These are phyloP conservation scores for Rhingia rostrata DNA, from an alignment of 2,888 invertebrate genomes.

Conservation along the genomic window DNA sequence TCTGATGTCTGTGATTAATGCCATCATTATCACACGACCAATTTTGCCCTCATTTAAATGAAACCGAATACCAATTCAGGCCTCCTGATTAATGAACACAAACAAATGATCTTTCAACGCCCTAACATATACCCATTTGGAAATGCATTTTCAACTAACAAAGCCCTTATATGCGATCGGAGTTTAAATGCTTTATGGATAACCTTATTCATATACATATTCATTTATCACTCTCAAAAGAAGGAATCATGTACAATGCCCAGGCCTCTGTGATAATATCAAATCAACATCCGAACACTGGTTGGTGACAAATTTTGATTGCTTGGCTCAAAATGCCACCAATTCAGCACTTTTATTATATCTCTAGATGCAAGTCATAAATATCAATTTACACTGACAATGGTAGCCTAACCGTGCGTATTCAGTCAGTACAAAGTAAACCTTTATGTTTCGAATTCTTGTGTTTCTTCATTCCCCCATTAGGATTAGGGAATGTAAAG, in stretches of 20 bases:
- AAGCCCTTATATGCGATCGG: slow-evolving; percentile 34
- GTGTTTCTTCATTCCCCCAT: slow-evolving; percentile 4
- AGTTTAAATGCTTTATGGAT: slow-evolving; percentile 59
- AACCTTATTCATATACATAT: slow-evolving; percentile 41
- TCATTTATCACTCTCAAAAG: slow-evolving; percentile 37
- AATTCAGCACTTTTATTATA: slow-evolving; percentile 58
- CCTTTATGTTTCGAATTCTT: slow-evolving; percentile 23
- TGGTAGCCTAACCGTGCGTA: slow-evolving; percentile 49
- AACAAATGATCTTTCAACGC: slow-evolving; percentile 58
- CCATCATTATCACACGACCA: slow-evolving; percentile 49
- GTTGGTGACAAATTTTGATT: slow-evolving; percentile 56
- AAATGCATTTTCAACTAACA: slow-evolving; percentile 39
- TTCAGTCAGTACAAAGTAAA: slow-evolving; percentile 42
- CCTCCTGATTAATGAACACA: slow-evolving; percentile 63
- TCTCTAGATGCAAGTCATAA: slow-evolving; percentile 47
- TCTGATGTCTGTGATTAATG: slow-evolving; percentile 52
- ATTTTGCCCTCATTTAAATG: slow-evolving; percentile 61
- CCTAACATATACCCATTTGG: slow-evolving; percentile 43
- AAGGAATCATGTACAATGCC: not conserved
- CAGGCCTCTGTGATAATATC: slow-evolving; percentile 2
- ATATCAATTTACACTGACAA: slow-evolving; percentile 64
- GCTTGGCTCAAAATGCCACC: slow-evolving; percentile 55
- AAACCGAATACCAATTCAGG: slow-evolving; percentile 55
- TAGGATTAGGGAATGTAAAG: slow-evolving; percentile 42
- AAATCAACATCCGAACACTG: slow-evolving; percentile 26